Conservation (phyloP, 2,888 invertebrate genomes). For the Xylocampa areola region DNA sequence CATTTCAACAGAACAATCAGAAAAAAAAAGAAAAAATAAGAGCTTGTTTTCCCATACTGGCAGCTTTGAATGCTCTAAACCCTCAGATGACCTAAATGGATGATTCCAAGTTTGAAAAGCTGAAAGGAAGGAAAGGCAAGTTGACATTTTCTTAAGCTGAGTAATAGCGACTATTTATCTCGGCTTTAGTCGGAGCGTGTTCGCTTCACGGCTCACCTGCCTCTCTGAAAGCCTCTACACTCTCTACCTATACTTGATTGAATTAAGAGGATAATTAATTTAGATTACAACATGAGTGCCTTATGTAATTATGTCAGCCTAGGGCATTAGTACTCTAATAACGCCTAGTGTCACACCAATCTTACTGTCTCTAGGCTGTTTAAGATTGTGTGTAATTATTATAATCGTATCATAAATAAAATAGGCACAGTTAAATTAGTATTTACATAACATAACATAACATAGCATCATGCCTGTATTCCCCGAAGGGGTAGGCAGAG, state of each 20-base stretch:
- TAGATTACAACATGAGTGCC: conserved; percentile 47
- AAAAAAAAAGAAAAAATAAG: conserved; percentile 13
- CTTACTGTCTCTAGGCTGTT: background rate
- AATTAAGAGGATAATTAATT: conserved; percentile 63
- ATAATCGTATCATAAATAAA: too few relatives aligned
- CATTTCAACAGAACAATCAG: conserved; percentile 1
- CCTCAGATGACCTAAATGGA: conserved; percentile 50
- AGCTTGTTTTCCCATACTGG: conserved; percentile 18
- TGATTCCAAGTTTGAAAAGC: conserved; percentile 49
- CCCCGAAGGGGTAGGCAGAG: too few relatives aligned
- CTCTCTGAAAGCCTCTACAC: conserved; percentile 50
- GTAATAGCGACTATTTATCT: conserved; percentile 57
- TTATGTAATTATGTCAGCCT: conserved; percentile 29
- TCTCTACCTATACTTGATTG: conserved; percentile 50
- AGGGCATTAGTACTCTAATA: conserved; percentile 20
- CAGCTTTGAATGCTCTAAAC: conserved; percentile 32
- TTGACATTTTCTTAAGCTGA: conserved; percentile 57
- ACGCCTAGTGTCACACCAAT: conserved; percentile 4
- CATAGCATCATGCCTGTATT: too few relatives aligned
- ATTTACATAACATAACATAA: too few relatives aligned
- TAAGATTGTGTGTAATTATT: too few relatives aligned
- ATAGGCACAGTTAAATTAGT: too few relatives aligned
- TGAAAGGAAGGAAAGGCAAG: conserved; percentile 48
- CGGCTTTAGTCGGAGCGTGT: conserved; percentile 36
- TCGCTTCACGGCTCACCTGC: conserved; percentile 56